Percentiles rank a stretch among this genome's conserved stretches.
Conservation (phyloP, 2,888 invertebrate genomes). For the Catocala nupta region DNA sequence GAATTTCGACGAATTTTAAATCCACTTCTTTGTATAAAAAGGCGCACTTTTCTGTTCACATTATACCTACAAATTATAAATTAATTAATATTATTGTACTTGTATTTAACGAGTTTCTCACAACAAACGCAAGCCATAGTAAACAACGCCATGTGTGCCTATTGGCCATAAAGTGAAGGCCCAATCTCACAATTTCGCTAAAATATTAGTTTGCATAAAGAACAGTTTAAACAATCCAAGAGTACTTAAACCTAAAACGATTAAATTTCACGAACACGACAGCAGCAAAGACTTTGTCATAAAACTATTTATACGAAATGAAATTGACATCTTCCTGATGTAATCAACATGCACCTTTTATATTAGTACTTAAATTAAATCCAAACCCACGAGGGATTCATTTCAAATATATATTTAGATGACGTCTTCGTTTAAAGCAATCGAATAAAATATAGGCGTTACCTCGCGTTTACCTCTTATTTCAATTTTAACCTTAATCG, state of each 20-base stretch:
- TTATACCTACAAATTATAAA: too few relatives aligned
- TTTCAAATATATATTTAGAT: constrained; percentile 74
- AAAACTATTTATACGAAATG: not conserved
- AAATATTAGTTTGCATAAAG: constrained; percentile 5
- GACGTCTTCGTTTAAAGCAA: constrained; percentile 63
- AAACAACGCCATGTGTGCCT: too few relatives aligned
- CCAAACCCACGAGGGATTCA: constrained; percentile 59
- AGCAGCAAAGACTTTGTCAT: constrained; percentile 2
- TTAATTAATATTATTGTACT: too few relatives aligned
- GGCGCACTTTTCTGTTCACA: too few relatives aligned
- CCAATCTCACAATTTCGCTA: not conserved
- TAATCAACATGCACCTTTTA: constrained; percentile 38
- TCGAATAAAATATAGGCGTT: constrained; percentile 65
- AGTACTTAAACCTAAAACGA: not conserved
- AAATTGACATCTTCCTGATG: constrained; percentile 9
- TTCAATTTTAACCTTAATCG: constrained; percentile 66
- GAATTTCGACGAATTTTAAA: too few relatives aligned
- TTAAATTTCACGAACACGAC: constrained; percentile 2
- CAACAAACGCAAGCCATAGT: too few relatives aligned
- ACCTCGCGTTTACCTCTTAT: constrained; percentile 56
- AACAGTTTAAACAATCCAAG: constrained; percentile 6
- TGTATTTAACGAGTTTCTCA: too few relatives aligned
- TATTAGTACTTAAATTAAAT: constrained; percentile 55
- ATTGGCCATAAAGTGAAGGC: not conserved
- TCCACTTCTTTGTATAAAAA: too few relatives aligned